phyloP scores from a whole-genome alignment of 2,888 invertebrate species.

The Griposia aprilina region DNA sequence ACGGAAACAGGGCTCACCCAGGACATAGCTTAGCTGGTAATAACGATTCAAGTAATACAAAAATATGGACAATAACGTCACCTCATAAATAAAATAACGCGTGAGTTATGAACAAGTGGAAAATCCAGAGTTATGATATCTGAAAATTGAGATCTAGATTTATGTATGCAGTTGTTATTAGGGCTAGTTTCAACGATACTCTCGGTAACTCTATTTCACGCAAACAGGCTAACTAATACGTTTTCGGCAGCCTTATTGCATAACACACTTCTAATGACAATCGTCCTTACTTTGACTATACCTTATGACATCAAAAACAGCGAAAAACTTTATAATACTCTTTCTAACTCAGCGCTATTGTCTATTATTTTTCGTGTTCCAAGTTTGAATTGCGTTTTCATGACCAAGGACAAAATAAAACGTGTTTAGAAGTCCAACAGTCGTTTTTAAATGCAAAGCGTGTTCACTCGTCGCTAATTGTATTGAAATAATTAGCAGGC shows the following conservation, averaged over 20 bases:
- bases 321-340: background rate
- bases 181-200: constrained; percentile 18
- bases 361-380: constrained; percentile 18
- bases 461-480: constrained; percentile 46
- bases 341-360: background rate
- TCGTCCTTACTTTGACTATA: background rate
- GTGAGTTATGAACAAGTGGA: constrained; percentile 57
- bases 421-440: constrained; percentile 41
- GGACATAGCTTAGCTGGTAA: constrained; percentile 26
- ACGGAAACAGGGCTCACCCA: constrained; percentile 1
- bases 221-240: background rate
- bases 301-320: background rate
- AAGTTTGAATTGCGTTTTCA: constrained; percentile 38
- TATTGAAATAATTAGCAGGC: constrained; percentile 55
- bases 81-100: constrained; percentile 60
- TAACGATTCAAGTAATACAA: constrained; percentile 54
- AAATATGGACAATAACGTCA: constrained; percentile 61
- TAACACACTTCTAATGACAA: background rate
- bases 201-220: constrained; percentile 17
- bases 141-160: constrained; percentile 61
- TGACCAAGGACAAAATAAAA: constrained; percentile 44
- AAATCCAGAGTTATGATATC: constrained; percentile 55
- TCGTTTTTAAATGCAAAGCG: constrained; percentile 46
- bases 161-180: constrained; percentile 49
- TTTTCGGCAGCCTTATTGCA: constrained; percentile 5